Evolutionary conservation across 1,140 invertebrate genomes (phyloP), one percentile per base, ranked within the genome.

Genomic region (Lepidurus couesii): DNA sequence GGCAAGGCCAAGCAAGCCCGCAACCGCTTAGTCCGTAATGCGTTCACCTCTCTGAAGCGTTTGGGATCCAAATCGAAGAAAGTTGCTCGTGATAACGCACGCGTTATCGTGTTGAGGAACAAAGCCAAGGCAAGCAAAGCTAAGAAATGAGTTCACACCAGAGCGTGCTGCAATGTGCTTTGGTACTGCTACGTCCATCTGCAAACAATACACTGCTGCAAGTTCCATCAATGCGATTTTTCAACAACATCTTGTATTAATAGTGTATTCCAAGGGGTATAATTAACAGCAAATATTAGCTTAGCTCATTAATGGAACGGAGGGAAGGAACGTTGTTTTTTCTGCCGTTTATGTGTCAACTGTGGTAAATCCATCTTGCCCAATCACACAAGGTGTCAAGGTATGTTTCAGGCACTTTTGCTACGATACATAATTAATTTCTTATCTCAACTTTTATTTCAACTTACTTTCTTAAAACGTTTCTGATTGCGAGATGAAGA

Each of bases 1-100:
- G 91, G 93, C 82, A 91, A 92, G 83, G 95, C 95, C 6, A 93
- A 95, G 83, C 92, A 94, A 81, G 89, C 92, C 83, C 90, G 95
- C 82, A 98, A 98, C 84, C 92, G 93, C 83, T 87, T 98, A 24
- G 89, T 95, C 80, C 91, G 92, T 75, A 87, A 89, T 42, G 92
- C 92, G 73, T 95, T 93, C 87, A 91, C 90, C 81, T 91, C 90
- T 82, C 84, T 97, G 82, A 93, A 91, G 84, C 89, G 90, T 77
- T 89, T 90, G 79, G 86, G 88, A 13, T 89, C 88, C 81, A 88
- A 87, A 80, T 79, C 78, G 2, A 45, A 44, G 42, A 43, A 42
- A 44, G 75, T 43, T 21, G 73, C 34, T 42, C 73, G 78, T 43
- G 47, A 44, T 47, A 21, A 76, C 9, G 74, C 42, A 3, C 78